phyloP scores from a whole-genome alignment of 1,140 invertebrate species.

The Homarus americanus region DNA sequence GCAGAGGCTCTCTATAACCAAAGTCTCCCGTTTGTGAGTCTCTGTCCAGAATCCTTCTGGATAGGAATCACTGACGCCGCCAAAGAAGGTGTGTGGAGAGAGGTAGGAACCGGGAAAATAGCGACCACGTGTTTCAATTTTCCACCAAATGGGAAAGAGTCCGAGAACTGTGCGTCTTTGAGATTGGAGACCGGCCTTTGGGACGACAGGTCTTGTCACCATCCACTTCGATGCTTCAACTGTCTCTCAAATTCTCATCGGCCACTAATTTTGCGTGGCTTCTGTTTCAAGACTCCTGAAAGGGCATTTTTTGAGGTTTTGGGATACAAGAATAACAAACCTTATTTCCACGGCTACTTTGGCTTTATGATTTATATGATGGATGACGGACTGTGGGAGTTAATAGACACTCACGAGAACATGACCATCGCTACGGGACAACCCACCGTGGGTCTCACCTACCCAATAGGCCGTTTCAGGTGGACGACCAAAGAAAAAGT shows the following conservation, averaged over 20 bases:
- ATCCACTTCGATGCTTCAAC: slow-evolving; percentile 29
- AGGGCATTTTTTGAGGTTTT: slow-evolving; percentile 25
- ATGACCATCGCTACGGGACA: background rate
- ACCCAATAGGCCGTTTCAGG: slow-evolving; percentile 26
- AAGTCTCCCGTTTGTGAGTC: background rate
- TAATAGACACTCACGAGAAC: slow-evolving; percentile 21
- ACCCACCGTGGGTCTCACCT: background rate
- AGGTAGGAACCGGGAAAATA: background rate
- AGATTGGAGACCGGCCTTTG: slow-evolving; percentile 38
- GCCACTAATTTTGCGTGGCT: slow-evolving; percentile 31
- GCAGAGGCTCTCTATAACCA: slow-evolving; percentile 2
- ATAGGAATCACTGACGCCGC: slow-evolving; percentile 25
- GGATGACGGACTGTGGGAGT: slow-evolving; percentile 1
- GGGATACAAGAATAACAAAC: slow-evolving; percentile 17
- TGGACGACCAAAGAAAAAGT: slow-evolving; percentile 5
- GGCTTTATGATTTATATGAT: slow-evolving; percentile 33
- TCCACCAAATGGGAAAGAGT: slow-evolving; percentile 16
- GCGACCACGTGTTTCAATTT: slow-evolving; percentile 41
- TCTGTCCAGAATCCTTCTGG: slow-evolving; percentile 44
- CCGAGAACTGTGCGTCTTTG: slow-evolving; percentile 42
- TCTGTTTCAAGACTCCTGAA: slow-evolving; percentile 44
- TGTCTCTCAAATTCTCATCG: slow-evolving; percentile 12
- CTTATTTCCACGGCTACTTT: slow-evolving; percentile 38
- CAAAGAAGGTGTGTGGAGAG: slow-evolving; percentile 36
- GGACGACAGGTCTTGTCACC: slow-evolving; percentile 41